Evolutionary conservation across 1,140 invertebrate species (phyloP).

Genomic region (Drosophila nigrodunni): DNA sequence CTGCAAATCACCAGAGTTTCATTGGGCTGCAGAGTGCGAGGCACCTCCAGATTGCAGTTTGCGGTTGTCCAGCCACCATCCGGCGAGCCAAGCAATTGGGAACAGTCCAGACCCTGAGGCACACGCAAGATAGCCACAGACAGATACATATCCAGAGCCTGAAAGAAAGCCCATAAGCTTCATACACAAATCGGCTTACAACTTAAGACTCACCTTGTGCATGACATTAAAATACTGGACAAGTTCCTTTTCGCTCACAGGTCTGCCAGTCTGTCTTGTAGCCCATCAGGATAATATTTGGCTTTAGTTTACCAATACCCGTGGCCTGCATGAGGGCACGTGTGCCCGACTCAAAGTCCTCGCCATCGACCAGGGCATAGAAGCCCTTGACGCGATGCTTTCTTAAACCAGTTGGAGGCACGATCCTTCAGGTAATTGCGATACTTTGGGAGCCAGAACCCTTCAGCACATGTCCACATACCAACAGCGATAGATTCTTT

Average conservation of each 20-base stretch:
- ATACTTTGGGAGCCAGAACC: conserved; percentile 86
- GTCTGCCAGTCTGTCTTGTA: conserved; percentile 96
- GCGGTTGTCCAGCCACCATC: conserved; percentile 65
- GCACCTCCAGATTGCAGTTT: conserved; percentile 65
- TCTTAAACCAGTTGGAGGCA: conserved; percentile 92
- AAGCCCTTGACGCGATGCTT: conserved; percentile 96
- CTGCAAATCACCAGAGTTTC: conserved; percentile 81
- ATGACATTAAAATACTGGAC: conserved; percentile 95
- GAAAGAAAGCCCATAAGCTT: not conserved
- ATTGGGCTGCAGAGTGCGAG: conserved; percentile 77
- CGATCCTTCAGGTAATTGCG: conserved; percentile 86
- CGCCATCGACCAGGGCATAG: conserved; percentile 93
- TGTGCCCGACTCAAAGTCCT: conserved; percentile 90
- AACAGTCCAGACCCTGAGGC: conserved; percentile 92
- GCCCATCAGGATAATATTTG: conserved; percentile 96
- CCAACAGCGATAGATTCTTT: conserved; percentile 95
- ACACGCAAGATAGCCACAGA: conserved; percentile 94
- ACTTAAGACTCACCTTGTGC: conserved; percentile 89
- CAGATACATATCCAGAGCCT: conserved; percentile 95
- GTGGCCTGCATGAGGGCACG: conserved; percentile 91
- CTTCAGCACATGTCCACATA: conserved; percentile 95
- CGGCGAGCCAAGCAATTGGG: conserved; percentile 87
- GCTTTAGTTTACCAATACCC: conserved; percentile 95
- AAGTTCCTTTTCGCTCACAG: conserved; percentile 89
- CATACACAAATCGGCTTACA: not conserved